A percentile compares a stretch with the other conserved stretches of the same genome.
Conservation (phyloP, 2,797 vertebrate genomes). For the Semotilus atromaculatus region DNA sequence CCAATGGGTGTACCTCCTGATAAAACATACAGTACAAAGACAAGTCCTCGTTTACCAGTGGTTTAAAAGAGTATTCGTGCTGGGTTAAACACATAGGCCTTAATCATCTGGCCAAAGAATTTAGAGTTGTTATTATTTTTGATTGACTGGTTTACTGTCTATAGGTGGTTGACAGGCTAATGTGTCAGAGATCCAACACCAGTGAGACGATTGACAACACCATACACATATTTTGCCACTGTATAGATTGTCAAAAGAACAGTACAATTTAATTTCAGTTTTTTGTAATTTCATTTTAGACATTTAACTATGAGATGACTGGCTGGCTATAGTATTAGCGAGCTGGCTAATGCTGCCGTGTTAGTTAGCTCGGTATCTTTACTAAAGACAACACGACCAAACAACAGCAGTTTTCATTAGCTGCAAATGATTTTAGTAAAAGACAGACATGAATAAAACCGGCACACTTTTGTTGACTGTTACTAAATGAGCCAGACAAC, state of each 20-base stretch:
- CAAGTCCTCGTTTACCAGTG: background rate
- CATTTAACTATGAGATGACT: background rate
- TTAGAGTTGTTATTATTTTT: background rate
- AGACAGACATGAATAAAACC: background rate
- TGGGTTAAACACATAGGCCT: background rate
- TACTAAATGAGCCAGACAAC: background rate
- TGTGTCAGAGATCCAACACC: background rate
- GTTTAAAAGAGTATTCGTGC: background rate
- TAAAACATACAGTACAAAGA: background rate
- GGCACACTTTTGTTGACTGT: background rate
- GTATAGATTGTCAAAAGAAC: background rate
- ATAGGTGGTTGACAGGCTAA: background rate
- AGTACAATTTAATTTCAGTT: background rate
- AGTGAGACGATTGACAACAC: background rate
- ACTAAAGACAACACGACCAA: background rate
- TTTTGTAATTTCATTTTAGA: background rate
- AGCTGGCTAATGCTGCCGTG: background rate
- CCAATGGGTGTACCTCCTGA: background rate
- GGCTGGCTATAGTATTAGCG: slow-evolving; percentile 21
- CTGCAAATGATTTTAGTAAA: background rate
- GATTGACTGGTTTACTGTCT: background rate
- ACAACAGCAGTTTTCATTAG: background rate
- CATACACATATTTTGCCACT: background rate
- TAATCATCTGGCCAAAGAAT: background rate
- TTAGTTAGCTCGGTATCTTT: background rate